Evolutionary conservation across 2,113 vertebrate genomes (phyloP), one percentile per base, ranked within the genome.

Genomic region (Percopsis transmontana): DNA sequence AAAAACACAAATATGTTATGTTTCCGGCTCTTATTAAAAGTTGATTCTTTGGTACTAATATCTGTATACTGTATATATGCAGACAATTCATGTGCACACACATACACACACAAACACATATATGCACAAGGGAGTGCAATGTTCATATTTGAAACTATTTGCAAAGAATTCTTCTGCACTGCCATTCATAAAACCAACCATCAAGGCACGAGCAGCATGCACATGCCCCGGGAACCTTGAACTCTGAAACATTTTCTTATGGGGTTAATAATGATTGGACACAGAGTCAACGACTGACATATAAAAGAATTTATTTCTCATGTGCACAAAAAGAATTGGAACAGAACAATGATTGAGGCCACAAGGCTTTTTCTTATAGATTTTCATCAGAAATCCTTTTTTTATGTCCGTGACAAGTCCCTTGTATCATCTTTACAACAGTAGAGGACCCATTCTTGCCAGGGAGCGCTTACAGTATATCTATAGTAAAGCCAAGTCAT

Each of bases 291-390:
- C 72, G 82, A 86, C 85, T 92, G 90, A 92, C 92, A 92, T 94
- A 94, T 85, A 88, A 92, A 95, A 94, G 93, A 94, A 56, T 92
- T 95, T 94, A 95, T 95, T 95, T 94, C 81, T 93, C 85, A 94
- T 94, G 93, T 93, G 92, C 92, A 93, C 91, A 91, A 89, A 82
- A 89, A 91, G 82, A 94, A 92, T 80, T 79, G 88, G 91, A 93
- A 89, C 71, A 67, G 91, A 93, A 88, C 79, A 69, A 90, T 93
- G 93, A 92, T 89, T 91, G 92, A 94, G 93, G 91, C 92, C 91
- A 92, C 87, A 68, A 89, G 91, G 87, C 91, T 92, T 91, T 76
- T 92, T 76, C 83, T 81, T 88, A 88, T 89, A 87, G 85, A 82
- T 86, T 90, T 89, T 88, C 77, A 84, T 88, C 87, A 87, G 85